These are phyloP conservation scores for Cabera pusaria DNA, from an alignment of 2,888 invertebrate species.

Conservation along the genomic window DNA sequence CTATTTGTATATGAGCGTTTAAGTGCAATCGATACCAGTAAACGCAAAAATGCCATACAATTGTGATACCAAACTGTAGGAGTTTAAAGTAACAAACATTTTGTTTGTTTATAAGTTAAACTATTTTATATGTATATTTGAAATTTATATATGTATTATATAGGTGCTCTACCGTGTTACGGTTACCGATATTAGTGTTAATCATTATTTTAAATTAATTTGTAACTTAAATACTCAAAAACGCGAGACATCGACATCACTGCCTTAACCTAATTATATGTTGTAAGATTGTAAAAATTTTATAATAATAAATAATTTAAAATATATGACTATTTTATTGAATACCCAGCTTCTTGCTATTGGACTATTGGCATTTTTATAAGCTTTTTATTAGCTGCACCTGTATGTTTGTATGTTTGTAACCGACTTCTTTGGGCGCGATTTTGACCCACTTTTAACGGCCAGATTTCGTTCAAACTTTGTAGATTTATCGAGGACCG, in stretches of 20 bases:
- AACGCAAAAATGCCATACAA: slow-evolving; percentile 62
- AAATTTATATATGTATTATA: too few species aligned
- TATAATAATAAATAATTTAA: slow-evolving; percentile 47
- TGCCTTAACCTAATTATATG: slow-evolving; percentile 74
- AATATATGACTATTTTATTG: not conserved
- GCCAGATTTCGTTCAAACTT: too few species aligned
- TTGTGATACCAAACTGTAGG: slow-evolving; percentile 75
- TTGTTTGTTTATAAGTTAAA: slow-evolving; percentile 37
- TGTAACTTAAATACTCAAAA: slow-evolving; percentile 70
- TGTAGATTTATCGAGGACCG: too few species aligned
- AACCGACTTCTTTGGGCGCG: too few species aligned
- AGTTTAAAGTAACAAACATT: slow-evolving; percentile 29
- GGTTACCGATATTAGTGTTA: slow-evolving; percentile 57
- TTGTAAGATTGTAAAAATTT: slow-evolving; percentile 59
- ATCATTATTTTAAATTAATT: slow-evolving; percentile 45
- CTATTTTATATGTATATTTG: slow-evolving; percentile 30
- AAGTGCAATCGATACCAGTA: slow-evolving; percentile 28
- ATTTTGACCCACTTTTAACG: too few species aligned
- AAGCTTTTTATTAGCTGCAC: too few species aligned
- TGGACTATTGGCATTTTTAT: too few species aligned
- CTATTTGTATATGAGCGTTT: too few species aligned
- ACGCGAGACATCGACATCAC: slow-evolving; percentile 59
- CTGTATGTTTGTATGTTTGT: too few species aligned
- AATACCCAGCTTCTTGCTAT: too few species aligned
- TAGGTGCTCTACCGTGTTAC: slow-evolving; percentile 33